Percentiles rank a stretch among this genome's conserved stretches.
Conservation (phyloP, 2,113 vertebrate genomes). For the Uria aalge region DNA sequence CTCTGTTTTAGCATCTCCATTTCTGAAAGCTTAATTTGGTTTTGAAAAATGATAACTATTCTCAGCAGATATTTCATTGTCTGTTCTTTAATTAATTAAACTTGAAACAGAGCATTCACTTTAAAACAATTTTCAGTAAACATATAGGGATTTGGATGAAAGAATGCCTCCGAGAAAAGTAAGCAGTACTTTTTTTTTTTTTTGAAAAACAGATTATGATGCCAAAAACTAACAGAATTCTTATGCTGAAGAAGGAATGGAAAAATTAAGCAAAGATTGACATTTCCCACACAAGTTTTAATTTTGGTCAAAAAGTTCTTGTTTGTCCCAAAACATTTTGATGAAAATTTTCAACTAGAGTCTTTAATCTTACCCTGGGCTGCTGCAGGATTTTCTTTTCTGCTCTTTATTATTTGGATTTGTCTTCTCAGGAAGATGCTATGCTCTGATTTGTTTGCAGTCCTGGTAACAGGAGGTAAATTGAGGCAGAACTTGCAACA, state of each 20-base stretch:
- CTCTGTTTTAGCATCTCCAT: not conserved
- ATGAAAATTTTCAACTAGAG: not conserved
- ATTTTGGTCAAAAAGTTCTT: not conserved
- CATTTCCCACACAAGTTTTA: not conserved
- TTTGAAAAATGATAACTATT: not conserved
- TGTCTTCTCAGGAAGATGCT: not conserved
- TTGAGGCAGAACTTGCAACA: not conserved
- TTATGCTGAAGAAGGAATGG: not conserved
- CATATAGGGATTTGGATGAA: not conserved
- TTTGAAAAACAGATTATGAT: not conserved
- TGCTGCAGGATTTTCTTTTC: not conserved
- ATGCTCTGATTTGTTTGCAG: not conserved
- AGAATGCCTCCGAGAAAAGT: not conserved
- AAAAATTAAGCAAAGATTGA: not conserved
- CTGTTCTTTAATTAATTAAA: not conserved
- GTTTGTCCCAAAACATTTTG: not conserved
- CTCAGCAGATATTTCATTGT: not conserved
- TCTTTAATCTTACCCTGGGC: not conserved
- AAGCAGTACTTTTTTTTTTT: not conserved
- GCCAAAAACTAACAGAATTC: not conserved
- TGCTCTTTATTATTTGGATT: not conserved
- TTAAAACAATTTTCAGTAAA: not conserved
- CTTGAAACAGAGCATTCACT: not conserved
- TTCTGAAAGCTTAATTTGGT: not conserved
- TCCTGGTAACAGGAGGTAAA: not conserved